Percentiles rank a stretch among this genome's conserved stretches.
phyloP scores from a whole-genome alignment of 2,113 vertebrate species.

The Cheirogaleus medius region DNA sequence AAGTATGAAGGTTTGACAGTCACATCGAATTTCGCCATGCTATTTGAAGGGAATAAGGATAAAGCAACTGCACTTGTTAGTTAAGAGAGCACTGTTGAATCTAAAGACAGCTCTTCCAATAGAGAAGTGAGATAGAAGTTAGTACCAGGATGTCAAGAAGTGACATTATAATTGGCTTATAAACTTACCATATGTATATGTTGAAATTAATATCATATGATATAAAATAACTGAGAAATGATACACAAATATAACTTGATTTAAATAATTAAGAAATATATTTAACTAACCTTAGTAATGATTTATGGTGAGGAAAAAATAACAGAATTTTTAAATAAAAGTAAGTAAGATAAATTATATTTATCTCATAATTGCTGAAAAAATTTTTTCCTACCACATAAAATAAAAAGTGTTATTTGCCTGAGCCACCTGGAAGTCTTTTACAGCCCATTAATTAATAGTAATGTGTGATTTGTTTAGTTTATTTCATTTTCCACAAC shows the following conservation, averaged over 20 bases:
- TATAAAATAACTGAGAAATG: background rate
- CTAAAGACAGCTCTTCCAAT: background rate
- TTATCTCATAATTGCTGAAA: conserved; percentile 54
- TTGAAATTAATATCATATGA: background rate
- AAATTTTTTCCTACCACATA: conserved; percentile 37
- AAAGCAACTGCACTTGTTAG: background rate
- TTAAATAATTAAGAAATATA: background rate
- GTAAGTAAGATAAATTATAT: conserved; percentile 27
- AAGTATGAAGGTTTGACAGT: background rate
- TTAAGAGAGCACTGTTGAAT: background rate
- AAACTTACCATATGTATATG: background rate
- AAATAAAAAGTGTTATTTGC: conserved; percentile 58
- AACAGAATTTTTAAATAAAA: background rate
- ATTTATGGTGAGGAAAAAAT: background rate
- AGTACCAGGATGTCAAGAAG: background rate
- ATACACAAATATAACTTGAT: background rate
- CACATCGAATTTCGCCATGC: background rate
- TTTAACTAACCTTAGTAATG: background rate
- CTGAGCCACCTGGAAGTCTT: conserved; percentile 62
- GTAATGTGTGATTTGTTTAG: conserved; percentile 67
- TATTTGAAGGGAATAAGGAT: background rate
- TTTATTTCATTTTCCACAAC: conserved; percentile 66
- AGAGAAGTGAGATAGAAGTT: background rate
- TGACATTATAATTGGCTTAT: background rate
- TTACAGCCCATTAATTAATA: conserved; percentile 71